Evolutionary conservation across 1,140 invertebrate species (phyloP), one percentile per base, ranked within the genome.

Genomic region (Lithobius niger): DNA sequence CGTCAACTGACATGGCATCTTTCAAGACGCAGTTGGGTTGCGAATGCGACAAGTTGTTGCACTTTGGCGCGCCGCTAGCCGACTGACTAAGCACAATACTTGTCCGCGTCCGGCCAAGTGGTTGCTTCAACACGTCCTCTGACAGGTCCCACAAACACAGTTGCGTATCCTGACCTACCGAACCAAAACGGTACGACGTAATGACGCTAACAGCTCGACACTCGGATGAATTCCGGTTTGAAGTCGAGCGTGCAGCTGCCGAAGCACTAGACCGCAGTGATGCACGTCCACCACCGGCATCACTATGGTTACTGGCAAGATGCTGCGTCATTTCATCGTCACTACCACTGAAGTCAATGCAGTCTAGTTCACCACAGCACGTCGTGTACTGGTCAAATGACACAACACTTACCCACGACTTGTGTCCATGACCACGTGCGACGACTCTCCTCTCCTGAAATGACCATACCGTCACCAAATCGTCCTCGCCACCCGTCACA

Each of bases 111-210:
- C 64, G 61, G 27, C 61, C 61, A 50, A 63, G 59, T 27, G 75
- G 71, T 58, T 77, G 75, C 62, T 70, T 77, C 27, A 97, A 71
- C 43, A 95, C 80, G 70, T 99, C 94, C 65, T 98, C 93, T 18
- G 92, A 97, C 22, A 99, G 81, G 68, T 99, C 96, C 96, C 96
- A 99, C 48, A 99, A 74, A 74, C 95, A 98, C 44, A 99, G 71
- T 69, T 96, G 88, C 24, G 95, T 98, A 72, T 99, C 96, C 71
- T 99, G 94, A 18, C 94, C 94, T 1, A 99, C 92, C 57, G 91
- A 93, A n/a, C 91, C 93, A 58, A 97, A 76, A 55, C 92, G 77
- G 69, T 95, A 96, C 66, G 83, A 84, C 0, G 78, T 81, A 19
- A 77, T 52, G n/a, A n/a, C n/a, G 54, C 55, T 58, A 54, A 51